Conservation (phyloP, 2,113 vertebrate species). For the Tachysurus vachellii region DNA sequence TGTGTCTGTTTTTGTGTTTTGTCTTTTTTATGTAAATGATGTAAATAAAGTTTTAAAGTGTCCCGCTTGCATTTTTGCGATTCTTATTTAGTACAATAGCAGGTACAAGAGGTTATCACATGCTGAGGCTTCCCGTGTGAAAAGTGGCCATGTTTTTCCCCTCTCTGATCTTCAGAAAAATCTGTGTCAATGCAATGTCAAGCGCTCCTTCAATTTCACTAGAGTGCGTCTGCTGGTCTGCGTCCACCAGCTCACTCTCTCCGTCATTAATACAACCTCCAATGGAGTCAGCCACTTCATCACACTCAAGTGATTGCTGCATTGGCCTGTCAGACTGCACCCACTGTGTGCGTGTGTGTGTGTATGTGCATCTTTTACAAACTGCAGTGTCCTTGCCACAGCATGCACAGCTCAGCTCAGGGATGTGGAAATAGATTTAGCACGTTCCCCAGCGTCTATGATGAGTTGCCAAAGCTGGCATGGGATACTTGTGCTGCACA, state of each 20-base stretch:
- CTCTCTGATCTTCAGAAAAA: conserved; percentile 40
- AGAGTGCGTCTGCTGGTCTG: conserved; percentile 51
- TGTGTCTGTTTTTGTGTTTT: conserved; percentile 31
- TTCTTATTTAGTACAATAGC: neutral
- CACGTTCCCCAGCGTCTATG: conserved; percentile 38
- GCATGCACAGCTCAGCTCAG: conserved; percentile 48
- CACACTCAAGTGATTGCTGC: conserved; percentile 53
- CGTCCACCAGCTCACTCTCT: conserved; percentile 33
- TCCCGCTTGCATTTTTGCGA: neutral
- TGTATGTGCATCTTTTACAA: conserved; percentile 33
- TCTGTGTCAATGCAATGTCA: conserved; percentile 50
- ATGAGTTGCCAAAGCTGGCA: conserved; percentile 43
- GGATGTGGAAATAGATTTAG: conserved; percentile 52
- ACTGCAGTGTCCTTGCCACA: conserved; percentile 55
- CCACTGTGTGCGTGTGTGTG: conserved; percentile 7
- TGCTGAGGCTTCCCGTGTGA: conserved; percentile 8
- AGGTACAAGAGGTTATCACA: neutral
- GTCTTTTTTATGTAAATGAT: conserved; percentile 34
- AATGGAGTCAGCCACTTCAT: conserved; percentile 54
- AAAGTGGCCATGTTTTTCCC: conserved; percentile 9
- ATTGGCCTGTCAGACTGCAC: conserved; percentile 37
- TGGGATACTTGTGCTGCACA: conserved; percentile 40
- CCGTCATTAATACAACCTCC: conserved; percentile 49
- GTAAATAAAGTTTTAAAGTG: conserved; percentile 42
- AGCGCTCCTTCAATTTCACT: conserved; percentile 54